Conservation (phyloP, 2,888 invertebrate genomes). For the Anthrax anthrax region DNA sequence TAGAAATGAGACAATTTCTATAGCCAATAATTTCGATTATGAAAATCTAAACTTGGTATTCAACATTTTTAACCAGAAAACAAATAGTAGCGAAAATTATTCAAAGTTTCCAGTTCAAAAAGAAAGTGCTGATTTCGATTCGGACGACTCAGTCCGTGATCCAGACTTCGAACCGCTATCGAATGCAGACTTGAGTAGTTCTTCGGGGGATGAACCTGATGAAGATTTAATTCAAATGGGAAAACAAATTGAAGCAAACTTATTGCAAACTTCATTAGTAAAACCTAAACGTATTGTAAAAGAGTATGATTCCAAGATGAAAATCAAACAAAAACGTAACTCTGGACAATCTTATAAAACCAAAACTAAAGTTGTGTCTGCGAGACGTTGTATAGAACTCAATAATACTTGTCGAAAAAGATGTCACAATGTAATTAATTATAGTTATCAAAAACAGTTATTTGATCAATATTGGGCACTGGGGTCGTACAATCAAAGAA, state of each 20-base stretch:
- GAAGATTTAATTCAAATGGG: background rate
- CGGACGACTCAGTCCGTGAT: too few species aligned
- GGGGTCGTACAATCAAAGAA: background rate
- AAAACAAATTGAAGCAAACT: background rate
- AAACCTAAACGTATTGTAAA: background rate
- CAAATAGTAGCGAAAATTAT: too few species aligned
- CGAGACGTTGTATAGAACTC: background rate
- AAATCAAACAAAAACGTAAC: background rate
- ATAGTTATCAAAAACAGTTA: background rate
- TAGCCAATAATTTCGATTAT: too few species aligned
- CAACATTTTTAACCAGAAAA: too few species aligned
- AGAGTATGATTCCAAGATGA: background rate
- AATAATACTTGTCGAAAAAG: background rate
- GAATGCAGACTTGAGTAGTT: background rate
- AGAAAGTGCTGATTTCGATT: background rate
- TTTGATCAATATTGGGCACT: background rate
- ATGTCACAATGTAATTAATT: background rate
- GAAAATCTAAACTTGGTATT: too few species aligned
- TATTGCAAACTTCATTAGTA: background rate
- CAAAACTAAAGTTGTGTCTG: too few species aligned
- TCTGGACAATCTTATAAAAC: background rate
- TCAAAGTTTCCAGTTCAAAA: too few species aligned
- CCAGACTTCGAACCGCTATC: too few species aligned
- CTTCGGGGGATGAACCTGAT: background rate
- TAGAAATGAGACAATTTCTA: too few species aligned